Percentiles rank a stretch among this genome's conserved stretches.
Evolutionary conservation across 1,140 invertebrate genomes (phyloP).

Genomic region (Yoshiicerus persimilis): DNA sequence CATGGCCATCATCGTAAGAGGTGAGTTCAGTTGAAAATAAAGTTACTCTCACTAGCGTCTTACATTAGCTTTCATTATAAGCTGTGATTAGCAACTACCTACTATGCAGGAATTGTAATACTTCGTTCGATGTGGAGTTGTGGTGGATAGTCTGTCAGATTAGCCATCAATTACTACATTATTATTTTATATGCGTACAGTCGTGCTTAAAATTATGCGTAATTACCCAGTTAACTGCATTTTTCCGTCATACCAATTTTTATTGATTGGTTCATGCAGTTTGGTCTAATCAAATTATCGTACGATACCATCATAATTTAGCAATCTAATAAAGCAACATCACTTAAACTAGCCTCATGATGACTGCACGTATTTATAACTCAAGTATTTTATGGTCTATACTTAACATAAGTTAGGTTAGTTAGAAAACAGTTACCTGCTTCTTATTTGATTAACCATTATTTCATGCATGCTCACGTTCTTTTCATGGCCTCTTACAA

Average conservation of each 20-base stretch:
- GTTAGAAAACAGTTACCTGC: no score
- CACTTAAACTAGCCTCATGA: no score
- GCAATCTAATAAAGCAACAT: no score
- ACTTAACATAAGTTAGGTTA: no score
- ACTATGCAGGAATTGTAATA: not conserved
- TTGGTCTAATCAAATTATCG: not conserved
- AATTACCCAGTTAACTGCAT: not conserved
- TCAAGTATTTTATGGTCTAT: no score
- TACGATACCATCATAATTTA: no score
- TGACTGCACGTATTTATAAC: no score
- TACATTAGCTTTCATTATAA: not conserved
- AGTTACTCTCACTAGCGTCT: constrained; percentile 5
- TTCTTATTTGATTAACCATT: no score
- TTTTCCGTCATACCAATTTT: not conserved
- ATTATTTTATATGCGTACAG: not conserved
- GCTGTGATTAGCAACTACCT: not conserved
- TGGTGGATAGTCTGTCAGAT: not conserved
- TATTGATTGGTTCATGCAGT: not conserved
- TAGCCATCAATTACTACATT: not conserved
- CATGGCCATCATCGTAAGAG: constrained; percentile 65
- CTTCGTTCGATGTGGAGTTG: not conserved
- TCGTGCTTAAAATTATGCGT: not conserved
- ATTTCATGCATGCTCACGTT: no score
- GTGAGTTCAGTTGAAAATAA: constrained; percentile 34
- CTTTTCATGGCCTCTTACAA: no score